Evolutionary conservation across 1,140 invertebrate species (phyloP).

Genomic region (Euwallacea fornicatus): DNA sequence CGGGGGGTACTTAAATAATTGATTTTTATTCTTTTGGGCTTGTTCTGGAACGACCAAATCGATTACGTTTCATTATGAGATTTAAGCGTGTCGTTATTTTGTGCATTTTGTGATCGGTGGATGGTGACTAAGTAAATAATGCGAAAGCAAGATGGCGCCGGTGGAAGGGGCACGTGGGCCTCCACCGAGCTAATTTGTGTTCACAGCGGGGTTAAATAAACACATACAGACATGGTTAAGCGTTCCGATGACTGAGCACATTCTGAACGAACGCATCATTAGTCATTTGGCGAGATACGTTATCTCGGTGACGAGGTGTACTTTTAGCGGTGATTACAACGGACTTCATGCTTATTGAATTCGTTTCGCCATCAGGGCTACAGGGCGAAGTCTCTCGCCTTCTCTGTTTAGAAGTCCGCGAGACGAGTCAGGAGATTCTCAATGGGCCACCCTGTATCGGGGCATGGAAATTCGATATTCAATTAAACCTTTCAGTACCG

Average conservation of each 20-base stretch:
- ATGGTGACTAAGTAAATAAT: constrained; percentile 21
- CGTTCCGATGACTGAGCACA: constrained; percentile 65
- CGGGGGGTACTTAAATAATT: constrained; percentile 22
- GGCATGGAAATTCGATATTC: constrained; percentile 33
- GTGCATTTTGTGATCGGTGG: neutral
- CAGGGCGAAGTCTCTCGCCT: constrained; percentile 9
- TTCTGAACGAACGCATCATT: constrained; percentile 53
- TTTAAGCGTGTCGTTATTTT: no score
- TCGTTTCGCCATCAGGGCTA: constrained; percentile 31
- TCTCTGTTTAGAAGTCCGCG: neutral
- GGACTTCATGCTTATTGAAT: constrained; percentile 38
- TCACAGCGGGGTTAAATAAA: constrained; percentile 66
- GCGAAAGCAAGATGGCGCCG: constrained; percentile 19
- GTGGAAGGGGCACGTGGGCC: constrained; percentile 26
- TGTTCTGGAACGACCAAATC: neutral
- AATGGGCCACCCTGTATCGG: constrained; percentile 17
- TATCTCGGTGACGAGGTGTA: constrained; percentile 50
- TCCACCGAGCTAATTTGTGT: constrained; percentile 61
- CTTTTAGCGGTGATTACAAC: constrained; percentile 49
- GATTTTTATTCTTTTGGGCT: constrained; percentile 19
- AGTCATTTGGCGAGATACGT: constrained; percentile 50
- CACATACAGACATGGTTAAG: constrained; percentile 61
- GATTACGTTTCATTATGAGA: no score
- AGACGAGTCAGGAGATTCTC: neutral
- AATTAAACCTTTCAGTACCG: constrained; percentile 35